These are phyloP conservation scores for Buathra laborator DNA, from an alignment of 2,888 invertebrate species.

Conservation along the genomic window DNA sequence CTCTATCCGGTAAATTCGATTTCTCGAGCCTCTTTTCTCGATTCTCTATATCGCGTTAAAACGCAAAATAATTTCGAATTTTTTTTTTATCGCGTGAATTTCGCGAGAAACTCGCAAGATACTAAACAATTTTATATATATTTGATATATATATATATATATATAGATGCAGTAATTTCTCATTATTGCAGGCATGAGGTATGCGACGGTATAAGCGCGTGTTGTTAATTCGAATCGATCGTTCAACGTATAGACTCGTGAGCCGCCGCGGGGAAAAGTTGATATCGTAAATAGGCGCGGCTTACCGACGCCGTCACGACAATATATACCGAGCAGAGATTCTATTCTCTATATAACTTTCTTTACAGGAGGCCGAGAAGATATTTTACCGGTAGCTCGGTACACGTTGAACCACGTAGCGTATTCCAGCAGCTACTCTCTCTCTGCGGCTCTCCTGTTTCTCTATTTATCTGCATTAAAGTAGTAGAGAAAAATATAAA, in stretches of 20 bases:
- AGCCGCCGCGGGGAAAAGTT: slow-evolving; percentile 70
- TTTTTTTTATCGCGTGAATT: not conserved
- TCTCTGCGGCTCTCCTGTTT: not conserved
- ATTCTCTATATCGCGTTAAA: not conserved
- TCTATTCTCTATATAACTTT: slow-evolving; percentile 18
- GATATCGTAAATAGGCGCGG: slow-evolving; percentile 64
- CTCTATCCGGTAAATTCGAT: slow-evolving; percentile 5
- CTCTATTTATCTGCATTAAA: slow-evolving; percentile 21
- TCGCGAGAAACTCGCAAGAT: not conserved
- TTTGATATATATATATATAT: too few species aligned
- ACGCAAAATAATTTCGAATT: not conserved
- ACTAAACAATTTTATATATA: not conserved
- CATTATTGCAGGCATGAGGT: slow-evolving; percentile 49
- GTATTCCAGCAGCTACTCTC: not conserved
- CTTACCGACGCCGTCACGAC: slow-evolving; percentile 45
- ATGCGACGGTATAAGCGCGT: slow-evolving; percentile 72
- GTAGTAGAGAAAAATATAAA: slow-evolving; percentile 20
- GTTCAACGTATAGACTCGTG: slow-evolving; percentile 70
- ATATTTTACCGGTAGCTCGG: slow-evolving; percentile 55
- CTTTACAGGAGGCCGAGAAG: not conserved
- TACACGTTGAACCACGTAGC: slow-evolving; percentile 41
- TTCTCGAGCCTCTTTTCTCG: slow-evolving; percentile 4
- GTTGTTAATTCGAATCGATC: slow-evolving; percentile 75
- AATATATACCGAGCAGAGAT: slow-evolving; percentile 16
- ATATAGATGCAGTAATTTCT: not conserved